A percentile compares a stretch with the other conserved stretches of the same genome.
phyloP scores from a whole-genome alignment of 2,113 vertebrate species.

The Pygathrix nemaeus region DNA sequence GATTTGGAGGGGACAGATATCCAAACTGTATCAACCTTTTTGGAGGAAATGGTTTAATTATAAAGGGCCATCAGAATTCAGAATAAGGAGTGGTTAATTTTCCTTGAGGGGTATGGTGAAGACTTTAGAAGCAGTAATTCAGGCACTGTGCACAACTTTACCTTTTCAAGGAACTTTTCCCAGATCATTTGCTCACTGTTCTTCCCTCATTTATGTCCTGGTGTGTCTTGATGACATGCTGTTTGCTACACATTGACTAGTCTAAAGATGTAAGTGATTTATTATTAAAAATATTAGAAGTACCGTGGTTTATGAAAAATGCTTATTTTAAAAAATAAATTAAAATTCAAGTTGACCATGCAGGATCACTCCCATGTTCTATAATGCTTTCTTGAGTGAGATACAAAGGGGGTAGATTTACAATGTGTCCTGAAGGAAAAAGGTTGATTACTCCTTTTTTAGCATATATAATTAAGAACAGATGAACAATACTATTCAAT shows the following conservation, averaged over 20 bases:
- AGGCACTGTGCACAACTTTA: not conserved
- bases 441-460: slow-evolving; percentile 56
- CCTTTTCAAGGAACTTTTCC: not conserved
- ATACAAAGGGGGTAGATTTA: not conserved
- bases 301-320: not conserved
- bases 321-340: not conserved
- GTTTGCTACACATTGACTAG: not conserved
- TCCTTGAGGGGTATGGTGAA: not conserved
- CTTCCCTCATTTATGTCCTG: not conserved
- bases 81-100: not conserved
- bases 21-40: not conserved
- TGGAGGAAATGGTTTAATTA: not conserved
- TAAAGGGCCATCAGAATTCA: not conserved
- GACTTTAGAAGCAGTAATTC: not conserved
- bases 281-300: slow-evolving; percentile 16
- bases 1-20: too few species aligned
- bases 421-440: slow-evolving; percentile 47
- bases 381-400: slow-evolving; percentile 1
- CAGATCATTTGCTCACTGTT: not conserved
- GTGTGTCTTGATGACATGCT: not conserved
- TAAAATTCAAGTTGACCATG: slow-evolving; percentile 28
- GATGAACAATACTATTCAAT: slow-evolving; percentile 71
- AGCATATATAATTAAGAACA: slow-evolving; percentile 66
- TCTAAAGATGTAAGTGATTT: not conserved
- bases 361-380: not conserved